Evolutionary conservation across 92 coral and sea anemone genomes (phyloP).

Genomic region (Chrysogorgia sp.): DNA sequence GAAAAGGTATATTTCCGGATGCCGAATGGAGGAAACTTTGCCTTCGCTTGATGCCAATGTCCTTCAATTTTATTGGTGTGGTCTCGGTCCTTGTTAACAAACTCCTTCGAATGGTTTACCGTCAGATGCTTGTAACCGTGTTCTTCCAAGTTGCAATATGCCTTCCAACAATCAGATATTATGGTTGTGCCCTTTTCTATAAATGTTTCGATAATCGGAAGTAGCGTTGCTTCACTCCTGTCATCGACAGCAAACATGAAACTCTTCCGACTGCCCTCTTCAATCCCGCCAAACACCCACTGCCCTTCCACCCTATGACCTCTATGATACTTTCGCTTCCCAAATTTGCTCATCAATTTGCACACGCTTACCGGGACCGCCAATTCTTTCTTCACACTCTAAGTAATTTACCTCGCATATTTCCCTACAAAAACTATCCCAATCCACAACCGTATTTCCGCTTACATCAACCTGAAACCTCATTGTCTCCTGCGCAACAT

Average conservation of each 20-base stretch:
- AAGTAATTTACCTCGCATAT: slow-evolving; percentile 55
- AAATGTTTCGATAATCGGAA: no score
- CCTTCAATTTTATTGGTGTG: no score
- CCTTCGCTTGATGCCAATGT: no score
- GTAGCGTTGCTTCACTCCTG: no score
- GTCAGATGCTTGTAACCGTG: no score
- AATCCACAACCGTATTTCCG: slow-evolving; percentile 58
- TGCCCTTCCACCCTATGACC: slow-evolving; percentile 48
- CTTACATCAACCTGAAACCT: slow-evolving; percentile 28
- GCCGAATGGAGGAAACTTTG: no score
- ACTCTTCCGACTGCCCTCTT: slow-evolving; percentile 1
- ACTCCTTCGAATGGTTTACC: no score
- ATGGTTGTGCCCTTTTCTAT: no score
- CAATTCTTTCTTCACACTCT: slow-evolving; percentile 34
- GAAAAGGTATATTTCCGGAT: no score
- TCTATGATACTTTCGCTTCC: slow-evolving; percentile 40
- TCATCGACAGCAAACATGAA: slow-evolving; percentile 26
- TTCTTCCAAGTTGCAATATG: no score
- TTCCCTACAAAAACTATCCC: slow-evolving; percentile 69
- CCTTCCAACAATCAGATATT: no score
- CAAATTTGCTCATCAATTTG: slow-evolving; percentile 45
- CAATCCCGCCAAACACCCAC: slow-evolving; percentile 44
- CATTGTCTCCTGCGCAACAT: slow-evolving; percentile 42
- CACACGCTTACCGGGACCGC: slow-evolving; percentile 32
- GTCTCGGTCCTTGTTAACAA: no score